These are phyloP conservation scores for Aradus depressus DNA, from an alignment of 2,888 invertebrate species.

Conservation along the genomic window DNA sequence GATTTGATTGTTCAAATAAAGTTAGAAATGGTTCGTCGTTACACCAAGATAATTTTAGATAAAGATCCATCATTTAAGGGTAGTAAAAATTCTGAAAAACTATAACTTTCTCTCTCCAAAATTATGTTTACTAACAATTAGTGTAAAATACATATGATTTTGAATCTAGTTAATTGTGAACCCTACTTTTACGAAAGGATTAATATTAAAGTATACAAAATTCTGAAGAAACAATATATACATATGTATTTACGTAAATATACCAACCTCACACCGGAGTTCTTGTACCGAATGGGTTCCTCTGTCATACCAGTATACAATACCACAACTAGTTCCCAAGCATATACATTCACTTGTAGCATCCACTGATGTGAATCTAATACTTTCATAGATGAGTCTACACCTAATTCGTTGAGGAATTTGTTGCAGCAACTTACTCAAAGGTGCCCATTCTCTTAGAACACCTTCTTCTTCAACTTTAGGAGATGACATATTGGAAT, in stretches of 20 bases:
- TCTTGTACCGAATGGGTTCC: constrained; percentile 63
- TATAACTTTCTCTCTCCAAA: too few relatives aligned
- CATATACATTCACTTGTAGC: constrained; percentile 71
- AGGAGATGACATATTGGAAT: constrained; percentile 29
- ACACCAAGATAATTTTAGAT: too few relatives aligned
- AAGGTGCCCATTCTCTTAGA: constrained; percentile 68
- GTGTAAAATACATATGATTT: too few relatives aligned
- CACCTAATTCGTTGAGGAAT: constrained; percentile 63
- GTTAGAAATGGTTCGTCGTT: too few relatives aligned
- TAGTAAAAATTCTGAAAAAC: too few relatives aligned
- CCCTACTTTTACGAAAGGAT: too few relatives aligned
- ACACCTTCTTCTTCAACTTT: constrained; percentile 30
- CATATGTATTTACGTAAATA: neutral
- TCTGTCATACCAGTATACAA: constrained; percentile 79
- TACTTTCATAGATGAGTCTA: constrained; percentile 63
- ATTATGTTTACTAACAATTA: too few relatives aligned
- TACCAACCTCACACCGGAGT: constrained; percentile 64
- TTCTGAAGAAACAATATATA: too few relatives aligned
- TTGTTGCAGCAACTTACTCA: constrained; percentile 59
- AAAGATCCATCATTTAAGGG: too few relatives aligned
- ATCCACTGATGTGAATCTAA: constrained; percentile 70
- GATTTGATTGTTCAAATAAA: too few relatives aligned
- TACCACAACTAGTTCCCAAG: constrained; percentile 72
- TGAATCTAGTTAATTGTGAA: too few relatives aligned
- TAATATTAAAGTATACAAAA: too few relatives aligned